A percentile compares a stretch with the other conserved stretches of the same genome.
These are phyloP conservation scores for Taenaris catops DNA, from an alignment of 2,888 invertebrate genomes.

Conservation along the genomic window DNA sequence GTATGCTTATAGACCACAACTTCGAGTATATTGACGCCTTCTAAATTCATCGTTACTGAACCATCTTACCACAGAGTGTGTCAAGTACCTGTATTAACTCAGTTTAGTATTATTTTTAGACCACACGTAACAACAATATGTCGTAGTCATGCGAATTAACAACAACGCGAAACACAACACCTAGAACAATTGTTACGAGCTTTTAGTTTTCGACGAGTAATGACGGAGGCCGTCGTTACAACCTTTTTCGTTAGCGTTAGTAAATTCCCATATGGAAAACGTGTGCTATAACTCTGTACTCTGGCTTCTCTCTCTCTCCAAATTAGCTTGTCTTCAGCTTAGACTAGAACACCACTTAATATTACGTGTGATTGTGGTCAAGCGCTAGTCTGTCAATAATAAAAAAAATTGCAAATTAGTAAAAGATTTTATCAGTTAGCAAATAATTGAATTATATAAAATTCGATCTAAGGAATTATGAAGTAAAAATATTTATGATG, in stretches of 20 bases:
- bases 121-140: slow-evolving; percentile 65
- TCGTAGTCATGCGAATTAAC: slow-evolving; percentile 70
- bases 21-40: slow-evolving; percentile 26
- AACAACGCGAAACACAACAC: slow-evolving; percentile 70
- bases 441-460: too few relatives aligned
- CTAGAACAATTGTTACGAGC: slow-evolving; percentile 51
- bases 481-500: too few relatives aligned
- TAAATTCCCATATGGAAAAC: too few relatives aligned
- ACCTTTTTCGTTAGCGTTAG: slow-evolving; percentile 24
- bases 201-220: slow-evolving; percentile 50
- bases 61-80: slow-evolving; percentile 66
- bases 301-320: too few relatives aligned
- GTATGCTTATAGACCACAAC: slow-evolving; percentile 11
- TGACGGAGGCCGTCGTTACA: slow-evolving; percentile 49
- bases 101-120: slow-evolving; percentile 53
- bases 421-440: too few relatives aligned
- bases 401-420: too few relatives aligned
- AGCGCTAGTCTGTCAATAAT: too few relatives aligned
- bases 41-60: slow-evolving; percentile 8
- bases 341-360: too few relatives aligned
- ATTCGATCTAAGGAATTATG: too few relatives aligned
- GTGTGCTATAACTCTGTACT: too few relatives aligned
- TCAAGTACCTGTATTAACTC: slow-evolving; percentile 62
- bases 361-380: too few relatives aligned
- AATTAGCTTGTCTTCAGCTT: too few relatives aligned